These are phyloP conservation scores for Deroptyus accipitrinus DNA, from an alignment of 2,113 vertebrate genomes.

Conservation along the genomic window DNA sequence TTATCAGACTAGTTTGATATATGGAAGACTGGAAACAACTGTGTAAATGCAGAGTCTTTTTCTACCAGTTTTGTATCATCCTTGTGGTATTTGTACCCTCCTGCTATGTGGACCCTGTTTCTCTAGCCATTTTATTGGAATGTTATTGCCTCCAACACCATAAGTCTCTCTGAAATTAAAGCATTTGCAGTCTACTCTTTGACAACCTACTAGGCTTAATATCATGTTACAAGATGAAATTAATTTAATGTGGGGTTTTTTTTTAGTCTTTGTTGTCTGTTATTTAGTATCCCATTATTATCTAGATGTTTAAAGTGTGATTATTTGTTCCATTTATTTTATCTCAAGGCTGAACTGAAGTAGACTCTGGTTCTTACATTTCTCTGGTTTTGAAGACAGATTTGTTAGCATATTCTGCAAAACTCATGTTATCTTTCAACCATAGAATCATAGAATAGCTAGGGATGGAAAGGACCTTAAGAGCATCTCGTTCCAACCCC, in stretches of 20 bases:
- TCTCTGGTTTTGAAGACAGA: not conserved
- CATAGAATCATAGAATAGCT: not conserved
- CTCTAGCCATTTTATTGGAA: not conserved
- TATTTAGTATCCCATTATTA: not conserved
- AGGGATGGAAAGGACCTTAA: too few relatives aligned
- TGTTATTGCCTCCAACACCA: rapidly evolving
- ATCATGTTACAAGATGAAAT: not conserved
- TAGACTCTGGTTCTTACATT: not conserved
- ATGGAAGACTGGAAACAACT: not conserved
- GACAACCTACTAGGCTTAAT: not conserved
- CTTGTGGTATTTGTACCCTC: not conserved
- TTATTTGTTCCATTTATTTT: not conserved
- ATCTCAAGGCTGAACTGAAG: not conserved
- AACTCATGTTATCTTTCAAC: not conserved
- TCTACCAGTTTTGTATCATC: not conserved
- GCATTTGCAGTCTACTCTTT: not conserved
- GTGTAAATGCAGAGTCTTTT: rapidly evolving
- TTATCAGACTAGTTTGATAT: not conserved
- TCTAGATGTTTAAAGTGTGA: not conserved
- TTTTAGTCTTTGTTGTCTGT: not conserved
- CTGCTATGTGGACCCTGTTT: not conserved
- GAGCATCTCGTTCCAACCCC: too few relatives aligned
- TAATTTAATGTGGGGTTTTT: not conserved
- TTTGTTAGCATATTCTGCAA: not conserved
- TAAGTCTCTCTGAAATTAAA: not conserved